phyloP scores from a whole-genome alignment of 1,140 invertebrate genomes.

The Lepidotrigona ventralis region DNA sequence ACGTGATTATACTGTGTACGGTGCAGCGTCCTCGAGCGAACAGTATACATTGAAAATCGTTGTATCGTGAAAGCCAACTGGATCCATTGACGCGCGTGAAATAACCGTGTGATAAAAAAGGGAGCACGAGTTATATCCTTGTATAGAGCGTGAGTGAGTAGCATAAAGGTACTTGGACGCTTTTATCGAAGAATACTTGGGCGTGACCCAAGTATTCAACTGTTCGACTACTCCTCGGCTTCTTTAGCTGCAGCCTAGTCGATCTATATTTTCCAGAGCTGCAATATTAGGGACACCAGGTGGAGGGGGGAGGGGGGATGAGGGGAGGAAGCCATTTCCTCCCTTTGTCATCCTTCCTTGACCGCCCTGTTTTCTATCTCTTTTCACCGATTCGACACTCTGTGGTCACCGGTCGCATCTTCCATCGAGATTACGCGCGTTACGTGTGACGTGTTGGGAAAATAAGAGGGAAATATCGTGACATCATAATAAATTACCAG shows the following conservation, averaged over 20 bases:
- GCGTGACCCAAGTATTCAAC: conserved; percentile 69
- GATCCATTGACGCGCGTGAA: background rate
- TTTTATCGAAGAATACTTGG: conserved; percentile 73
- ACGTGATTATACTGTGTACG: background rate
- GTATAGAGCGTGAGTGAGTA: conserved; percentile 38
- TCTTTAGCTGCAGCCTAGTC: conserved; percentile 63
- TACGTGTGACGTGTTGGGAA: background rate
- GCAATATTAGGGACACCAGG: conserved; percentile 58
- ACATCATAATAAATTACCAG: conserved; percentile 21
- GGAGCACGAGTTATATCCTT: background rate
- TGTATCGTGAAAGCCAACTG: background rate
- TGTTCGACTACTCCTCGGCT: conserved; percentile 63
- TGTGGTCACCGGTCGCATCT: conserved; percentile 1
- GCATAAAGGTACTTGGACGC: conserved; percentile 66
- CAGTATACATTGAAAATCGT: background rate
- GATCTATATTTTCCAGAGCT: conserved; percentile 69
- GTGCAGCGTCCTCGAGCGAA: background rate
- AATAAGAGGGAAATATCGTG: background rate
- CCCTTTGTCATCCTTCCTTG: conserved; percentile 37
- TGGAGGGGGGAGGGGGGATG: too few species aligned
- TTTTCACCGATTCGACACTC: background rate
- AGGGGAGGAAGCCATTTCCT: conserved; percentile 55
- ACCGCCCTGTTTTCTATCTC: conserved; percentile 30
- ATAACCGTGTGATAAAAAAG: background rate
- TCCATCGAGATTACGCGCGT: conserved; percentile 14